phyloP scores from a whole-genome alignment of 2,113 vertebrate genomes.

The Bufo gargarizans region DNA sequence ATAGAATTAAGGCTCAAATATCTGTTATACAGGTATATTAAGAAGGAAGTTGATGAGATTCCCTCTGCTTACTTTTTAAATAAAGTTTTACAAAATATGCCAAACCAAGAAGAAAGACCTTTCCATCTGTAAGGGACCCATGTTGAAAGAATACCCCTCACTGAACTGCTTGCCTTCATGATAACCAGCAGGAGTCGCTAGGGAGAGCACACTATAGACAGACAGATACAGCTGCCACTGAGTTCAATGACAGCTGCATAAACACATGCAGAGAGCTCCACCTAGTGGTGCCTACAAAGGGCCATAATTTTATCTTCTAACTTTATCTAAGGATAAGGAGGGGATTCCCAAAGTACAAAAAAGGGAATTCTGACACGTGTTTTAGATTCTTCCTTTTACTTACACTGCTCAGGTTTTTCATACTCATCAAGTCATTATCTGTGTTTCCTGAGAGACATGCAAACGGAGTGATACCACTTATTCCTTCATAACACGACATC shows the following conservation, averaged over 20 bases:
- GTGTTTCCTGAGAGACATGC: conserved; percentile 67
- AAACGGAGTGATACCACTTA: conserved; percentile 65
- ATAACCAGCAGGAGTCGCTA: not conserved
- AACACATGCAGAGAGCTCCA: too few species aligned
- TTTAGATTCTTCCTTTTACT: conserved; percentile 40
- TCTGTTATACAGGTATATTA: not conserved
- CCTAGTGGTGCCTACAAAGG: too few species aligned
- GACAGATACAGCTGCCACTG: too few species aligned
- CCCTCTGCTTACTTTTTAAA: not conserved
- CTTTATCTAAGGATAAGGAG: too few species aligned
- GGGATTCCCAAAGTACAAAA: too few species aligned
- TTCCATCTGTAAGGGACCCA: too few species aligned
- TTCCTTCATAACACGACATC: conserved; percentile 61
- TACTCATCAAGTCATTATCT: conserved; percentile 60
- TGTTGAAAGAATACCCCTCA: not conserved
- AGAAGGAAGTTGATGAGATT: not conserved
- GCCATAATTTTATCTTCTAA: too few species aligned
- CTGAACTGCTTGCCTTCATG: not conserved
- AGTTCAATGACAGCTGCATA: too few species aligned
- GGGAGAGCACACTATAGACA: too few species aligned
- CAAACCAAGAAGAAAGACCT: too few species aligned
- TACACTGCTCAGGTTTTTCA: conserved; percentile 58
- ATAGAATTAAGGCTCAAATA: too few species aligned
- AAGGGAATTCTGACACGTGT: not conserved
- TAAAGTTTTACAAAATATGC: not conserved